A percentile compares a stretch with the other conserved stretches of the same genome.
Conservation (phyloP, 1,140 invertebrate species). For the Macrotrachela quadricornifera region DNA sequence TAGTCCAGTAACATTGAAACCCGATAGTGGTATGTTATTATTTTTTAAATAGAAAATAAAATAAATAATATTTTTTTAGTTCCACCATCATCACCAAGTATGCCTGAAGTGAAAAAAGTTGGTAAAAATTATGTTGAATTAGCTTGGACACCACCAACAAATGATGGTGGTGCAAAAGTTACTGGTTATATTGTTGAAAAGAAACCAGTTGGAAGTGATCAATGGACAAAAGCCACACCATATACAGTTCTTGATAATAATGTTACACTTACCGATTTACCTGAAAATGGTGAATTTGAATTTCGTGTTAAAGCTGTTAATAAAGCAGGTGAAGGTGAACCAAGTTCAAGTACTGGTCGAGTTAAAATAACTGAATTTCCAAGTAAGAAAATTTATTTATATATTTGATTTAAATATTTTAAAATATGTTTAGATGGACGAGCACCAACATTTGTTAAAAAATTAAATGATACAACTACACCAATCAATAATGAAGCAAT, state of each 20-base stretch:
- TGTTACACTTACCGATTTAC: conserved; percentile 9
- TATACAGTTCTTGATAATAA: neutral
- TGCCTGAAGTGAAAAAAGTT: neutral
- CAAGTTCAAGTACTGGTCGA: conserved; percentile 21
- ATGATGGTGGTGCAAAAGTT: conserved; percentile 36
- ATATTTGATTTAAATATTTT: neutral
- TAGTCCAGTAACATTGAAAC: too few species aligned
- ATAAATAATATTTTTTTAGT: neutral
- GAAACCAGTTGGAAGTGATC: conserved; percentile 45
- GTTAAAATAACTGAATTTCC: conserved; percentile 10
- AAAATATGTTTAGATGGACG: conserved; percentile 40
- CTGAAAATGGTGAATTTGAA: conserved; percentile 12
- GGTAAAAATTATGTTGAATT: conserved; percentile 41
- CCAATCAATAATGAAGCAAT: conserved; percentile 64
- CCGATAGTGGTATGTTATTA: too few species aligned
- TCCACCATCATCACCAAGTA: conserved; percentile 3
- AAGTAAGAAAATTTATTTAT: neutral
- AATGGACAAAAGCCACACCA: conserved; percentile 56
- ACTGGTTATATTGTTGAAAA: conserved; percentile 77
- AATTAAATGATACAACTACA: conserved; percentile 51
- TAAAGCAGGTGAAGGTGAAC: conserved; percentile 74
- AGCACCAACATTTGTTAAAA: conserved; percentile 71
- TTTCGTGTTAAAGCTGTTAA: conserved; percentile 39
- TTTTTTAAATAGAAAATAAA: too few species aligned
- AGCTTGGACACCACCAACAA: conserved; percentile 64